Evolutionary conservation across 2,113 vertebrate genomes (phyloP).

Genomic region (Galbula dea): DNA sequence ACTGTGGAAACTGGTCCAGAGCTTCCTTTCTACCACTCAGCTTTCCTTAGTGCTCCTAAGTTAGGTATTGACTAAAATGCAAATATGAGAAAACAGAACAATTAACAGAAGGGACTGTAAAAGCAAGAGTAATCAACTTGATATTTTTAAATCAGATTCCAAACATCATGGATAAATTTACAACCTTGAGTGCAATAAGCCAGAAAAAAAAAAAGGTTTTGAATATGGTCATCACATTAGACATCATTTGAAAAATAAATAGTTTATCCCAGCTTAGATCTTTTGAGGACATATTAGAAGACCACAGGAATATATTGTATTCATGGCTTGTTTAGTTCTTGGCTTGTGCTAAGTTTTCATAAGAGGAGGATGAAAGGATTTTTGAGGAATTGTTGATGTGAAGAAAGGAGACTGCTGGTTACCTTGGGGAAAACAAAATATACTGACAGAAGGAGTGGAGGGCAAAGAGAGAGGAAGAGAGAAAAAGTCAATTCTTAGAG

Average conservation of each 20-base stretch:
- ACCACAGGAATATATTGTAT: background rate
- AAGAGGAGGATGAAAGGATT: background rate
- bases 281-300: background rate
- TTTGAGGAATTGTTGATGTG: accelerated
- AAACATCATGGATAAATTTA: background rate
- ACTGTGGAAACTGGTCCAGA: background rate
- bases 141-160: background rate
- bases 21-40: background rate
- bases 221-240: background rate
- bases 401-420: background rate
- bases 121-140: background rate
- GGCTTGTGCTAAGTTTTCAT: background rate
- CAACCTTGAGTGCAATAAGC: background rate
- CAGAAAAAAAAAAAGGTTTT: background rate
- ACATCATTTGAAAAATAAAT: background rate
- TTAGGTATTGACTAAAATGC: background rate
- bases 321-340: background rate
- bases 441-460: background rate
- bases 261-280: background rate
- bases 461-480: background rate
- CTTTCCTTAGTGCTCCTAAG: background rate
- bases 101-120: background rate
- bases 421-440: background rate
- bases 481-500: background rate
- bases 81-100: background rate